These are phyloP conservation scores for Entomobrya multifasciata DNA, from an alignment of 2,888 invertebrate genomes.

Conservation along the genomic window DNA sequence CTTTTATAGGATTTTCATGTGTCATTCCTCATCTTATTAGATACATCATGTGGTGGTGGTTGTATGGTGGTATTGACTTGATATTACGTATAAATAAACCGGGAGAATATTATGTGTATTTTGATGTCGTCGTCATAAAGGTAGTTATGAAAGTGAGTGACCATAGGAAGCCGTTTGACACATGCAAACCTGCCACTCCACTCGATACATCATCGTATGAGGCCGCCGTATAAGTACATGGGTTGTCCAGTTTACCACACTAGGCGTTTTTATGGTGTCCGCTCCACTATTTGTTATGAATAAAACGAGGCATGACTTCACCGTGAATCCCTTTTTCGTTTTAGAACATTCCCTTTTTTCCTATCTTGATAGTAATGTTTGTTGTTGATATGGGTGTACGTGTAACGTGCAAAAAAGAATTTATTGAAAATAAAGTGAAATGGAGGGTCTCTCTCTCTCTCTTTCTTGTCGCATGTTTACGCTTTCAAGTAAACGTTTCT, in stretches of 20 bases:
- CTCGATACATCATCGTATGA: slow-evolving; percentile 56
- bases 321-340: slow-evolving; percentile 50
- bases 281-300: slow-evolving; percentile 65
- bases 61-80: no score
- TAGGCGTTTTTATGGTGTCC: slow-evolving; percentile 72
- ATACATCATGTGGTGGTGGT: neutral
- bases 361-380: slow-evolving; percentile 63
- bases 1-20: slow-evolving; percentile 60
- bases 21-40: slow-evolving; percentile 45
- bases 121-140: slow-evolving; percentile 60
- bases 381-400: slow-evolving; percentile 71
- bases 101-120: neutral
- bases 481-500: slow-evolving; percentile 57
- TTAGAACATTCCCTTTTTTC: neutral
- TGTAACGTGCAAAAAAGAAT: slow-evolving; percentile 45
- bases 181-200: slow-evolving; percentile 62
- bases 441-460: slow-evolving; percentile 39
- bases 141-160: slow-evolving; percentile 57
- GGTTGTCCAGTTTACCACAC: slow-evolving; percentile 73
- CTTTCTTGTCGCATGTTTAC: slow-evolving; percentile 66
- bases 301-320: slow-evolving; percentile 69
- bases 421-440: slow-evolving; percentile 4
- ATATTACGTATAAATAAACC: neutral
- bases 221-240: slow-evolving; percentile 72
- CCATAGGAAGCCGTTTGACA: slow-evolving; percentile 74